Conservation (phyloP, 92 coral and sea anemone species). For the Parazoanthus darwini region DNA sequence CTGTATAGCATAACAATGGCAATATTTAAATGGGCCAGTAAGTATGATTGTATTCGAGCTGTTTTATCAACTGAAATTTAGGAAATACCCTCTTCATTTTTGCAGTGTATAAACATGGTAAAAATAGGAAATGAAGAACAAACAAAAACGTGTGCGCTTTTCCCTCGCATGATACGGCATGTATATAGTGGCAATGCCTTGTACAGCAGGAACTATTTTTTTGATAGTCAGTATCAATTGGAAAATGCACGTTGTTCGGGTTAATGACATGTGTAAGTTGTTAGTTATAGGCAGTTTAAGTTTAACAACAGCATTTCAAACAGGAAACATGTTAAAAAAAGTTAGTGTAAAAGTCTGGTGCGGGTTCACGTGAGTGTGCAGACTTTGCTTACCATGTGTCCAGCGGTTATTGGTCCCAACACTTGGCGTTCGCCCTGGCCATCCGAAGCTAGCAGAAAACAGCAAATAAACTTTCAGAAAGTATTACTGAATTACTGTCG, state of each 20-base stretch:
- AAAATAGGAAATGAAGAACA: background rate
- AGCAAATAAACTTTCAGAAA: background rate
- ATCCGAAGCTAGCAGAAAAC: slow-evolving; percentile 65
- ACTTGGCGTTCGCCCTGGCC: slow-evolving; percentile 87
- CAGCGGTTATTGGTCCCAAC: slow-evolving; percentile 91
- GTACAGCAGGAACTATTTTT: background rate
- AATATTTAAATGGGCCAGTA: no score
- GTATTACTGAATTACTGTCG: background rate
- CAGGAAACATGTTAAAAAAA: background rate
- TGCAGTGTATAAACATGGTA: no score
- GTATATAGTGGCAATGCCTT: background rate
- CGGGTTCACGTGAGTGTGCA: background rate
- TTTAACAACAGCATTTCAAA: no score
- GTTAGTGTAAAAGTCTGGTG: background rate
- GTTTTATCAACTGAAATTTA: background rate
- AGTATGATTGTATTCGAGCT: background rate
- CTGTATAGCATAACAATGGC: no score
- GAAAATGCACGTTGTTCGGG: background rate
- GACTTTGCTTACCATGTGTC: slow-evolving; percentile 62
- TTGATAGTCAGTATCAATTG: background rate
- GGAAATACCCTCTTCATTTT: background rate
- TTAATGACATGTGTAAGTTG: background rate
- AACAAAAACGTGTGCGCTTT: background rate
- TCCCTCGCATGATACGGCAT: background rate
- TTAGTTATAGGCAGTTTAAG: background rate